Evolutionary conservation across 2,888 invertebrate species (phyloP).

Genomic region (Pachliopta kotzebuea): DNA sequence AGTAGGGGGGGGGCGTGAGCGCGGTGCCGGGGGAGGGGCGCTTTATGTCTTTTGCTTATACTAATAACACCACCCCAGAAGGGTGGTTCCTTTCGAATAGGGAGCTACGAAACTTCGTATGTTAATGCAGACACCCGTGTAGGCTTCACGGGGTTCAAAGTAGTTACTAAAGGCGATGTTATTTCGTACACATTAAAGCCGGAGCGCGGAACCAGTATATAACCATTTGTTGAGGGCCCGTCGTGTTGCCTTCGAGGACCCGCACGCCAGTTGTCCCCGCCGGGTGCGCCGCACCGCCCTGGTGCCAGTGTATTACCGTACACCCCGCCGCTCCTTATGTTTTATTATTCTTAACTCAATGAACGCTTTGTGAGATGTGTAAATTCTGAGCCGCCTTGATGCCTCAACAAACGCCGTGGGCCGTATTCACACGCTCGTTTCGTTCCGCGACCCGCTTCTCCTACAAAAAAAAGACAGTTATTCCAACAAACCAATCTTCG

Average conservation of each 20-base stretch:
- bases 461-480: too few relatives aligned
- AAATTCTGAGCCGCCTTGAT: too few relatives aligned
- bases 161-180: slow-evolving; percentile 55
- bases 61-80: slow-evolving; percentile 72
- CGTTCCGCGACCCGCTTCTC: too few relatives aligned
- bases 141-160: slow-evolving; percentile 64
- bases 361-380: not conserved
- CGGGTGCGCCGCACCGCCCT: not conserved
- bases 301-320: too few relatives aligned
- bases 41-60: slow-evolving; percentile 73
- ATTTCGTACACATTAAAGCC: slow-evolving; percentile 48
- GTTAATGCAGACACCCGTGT: slow-evolving; percentile 75
- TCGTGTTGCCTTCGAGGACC: slow-evolving; percentile 28
- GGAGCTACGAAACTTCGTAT: slow-evolving; percentile 69
- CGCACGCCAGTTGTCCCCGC: slow-evolving; percentile 28
- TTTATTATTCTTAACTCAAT: slow-evolving; percentile 5
- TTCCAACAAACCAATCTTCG: too few relatives aligned
- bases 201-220: slow-evolving; percentile 43
- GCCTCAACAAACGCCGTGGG: too few relatives aligned
- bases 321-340: not conserved
- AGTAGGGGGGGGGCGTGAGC: slow-evolving; percentile 26
- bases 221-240: slow-evolving; percentile 49
- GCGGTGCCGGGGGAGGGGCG: slow-evolving; percentile 28
- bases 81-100: slow-evolving; percentile 65
- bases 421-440: too few relatives aligned